Evolutionary conservation across 2,797 vertebrate species (phyloP).

Genomic region (Spheniscus humboldti): DNA sequence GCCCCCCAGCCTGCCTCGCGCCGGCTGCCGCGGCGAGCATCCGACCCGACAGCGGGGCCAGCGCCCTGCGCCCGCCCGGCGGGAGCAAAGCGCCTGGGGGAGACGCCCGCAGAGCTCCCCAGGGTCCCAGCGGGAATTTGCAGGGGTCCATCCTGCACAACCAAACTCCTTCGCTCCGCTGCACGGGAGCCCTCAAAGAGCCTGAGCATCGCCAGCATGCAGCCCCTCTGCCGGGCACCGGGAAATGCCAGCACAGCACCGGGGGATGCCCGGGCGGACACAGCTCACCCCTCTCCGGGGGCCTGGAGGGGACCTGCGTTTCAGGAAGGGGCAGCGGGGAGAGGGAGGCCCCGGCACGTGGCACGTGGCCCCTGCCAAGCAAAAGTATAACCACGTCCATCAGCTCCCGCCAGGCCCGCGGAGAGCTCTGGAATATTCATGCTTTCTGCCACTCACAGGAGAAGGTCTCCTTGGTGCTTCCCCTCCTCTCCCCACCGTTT

Average conservation of each 20-base stretch:
- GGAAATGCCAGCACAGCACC: not conserved
- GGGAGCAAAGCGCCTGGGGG: rapidly evolving
- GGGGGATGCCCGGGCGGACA: not conserved
- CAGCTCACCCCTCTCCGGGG: not conserved
- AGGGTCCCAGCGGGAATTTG: not conserved
- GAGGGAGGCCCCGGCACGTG: not conserved
- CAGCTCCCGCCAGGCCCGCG: rapidly evolving
- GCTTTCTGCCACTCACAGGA: not conserved
- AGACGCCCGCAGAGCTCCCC: too few relatives aligned
- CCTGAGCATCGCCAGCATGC: rapidly evolving
- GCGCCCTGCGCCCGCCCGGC: not conserved
- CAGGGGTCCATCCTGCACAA: too few relatives aligned
- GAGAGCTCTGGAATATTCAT: not conserved
- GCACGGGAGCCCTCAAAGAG: rapidly evolving
- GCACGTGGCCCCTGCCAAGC: not conserved
- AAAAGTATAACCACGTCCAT: not conserved
- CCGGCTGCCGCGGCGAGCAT: not conserved
- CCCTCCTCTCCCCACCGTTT: not conserved
- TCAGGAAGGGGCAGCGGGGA: not conserved
- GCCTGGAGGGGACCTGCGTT: rapidly evolving
- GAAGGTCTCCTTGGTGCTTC: not conserved
- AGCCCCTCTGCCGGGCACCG: not conserved
- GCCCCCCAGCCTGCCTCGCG: not conserved
- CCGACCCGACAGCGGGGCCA: not conserved
- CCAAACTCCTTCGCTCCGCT: not conserved